A percentile compares a stretch with the other conserved stretches of the same genome.
Conservation (phyloP, 2,888 invertebrate genomes). For the Ganaspis brasiliensis region DNA sequence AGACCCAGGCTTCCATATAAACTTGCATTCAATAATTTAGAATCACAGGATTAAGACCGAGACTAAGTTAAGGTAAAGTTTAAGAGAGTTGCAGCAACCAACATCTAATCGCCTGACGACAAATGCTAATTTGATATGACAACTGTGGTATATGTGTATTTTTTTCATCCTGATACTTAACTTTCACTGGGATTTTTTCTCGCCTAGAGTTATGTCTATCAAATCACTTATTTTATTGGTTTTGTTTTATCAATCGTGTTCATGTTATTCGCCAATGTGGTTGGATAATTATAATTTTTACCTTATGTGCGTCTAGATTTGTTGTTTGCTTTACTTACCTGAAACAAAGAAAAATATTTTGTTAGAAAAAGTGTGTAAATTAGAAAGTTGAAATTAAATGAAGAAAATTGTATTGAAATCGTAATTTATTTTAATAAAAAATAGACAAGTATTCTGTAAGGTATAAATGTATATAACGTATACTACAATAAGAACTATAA, state of each 20-base stretch:
- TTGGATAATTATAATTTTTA: neutral
- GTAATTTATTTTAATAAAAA: no score
- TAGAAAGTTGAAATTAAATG: no score
- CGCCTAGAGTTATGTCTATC: no score
- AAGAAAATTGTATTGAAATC: no score
- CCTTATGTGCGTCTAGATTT: neutral
- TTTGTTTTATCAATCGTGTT: no score
- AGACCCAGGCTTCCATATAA: neutral
- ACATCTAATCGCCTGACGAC: constrained; percentile 7
- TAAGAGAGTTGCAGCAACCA: constrained; percentile 24
- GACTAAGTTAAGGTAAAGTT: constrained; percentile 15
- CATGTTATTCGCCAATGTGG: no score
- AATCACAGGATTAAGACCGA: constrained; percentile 25
- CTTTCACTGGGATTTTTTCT: constrained; percentile 12
- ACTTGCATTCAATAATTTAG: constrained; percentile 33
- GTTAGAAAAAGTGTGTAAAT: no score
- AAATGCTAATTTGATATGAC: constrained; percentile 32
- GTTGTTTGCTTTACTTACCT: constrained; percentile 6
- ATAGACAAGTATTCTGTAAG: no score
- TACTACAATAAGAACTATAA: no score
- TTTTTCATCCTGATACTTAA: neutral
- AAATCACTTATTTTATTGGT: no score
- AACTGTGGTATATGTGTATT: neutral
- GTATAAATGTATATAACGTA: no score
- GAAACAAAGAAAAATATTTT: constrained; percentile 24